Base-by-base conservation (phyloP, 2,888 invertebrate genomes). In the Macropis europaea region DNA sequence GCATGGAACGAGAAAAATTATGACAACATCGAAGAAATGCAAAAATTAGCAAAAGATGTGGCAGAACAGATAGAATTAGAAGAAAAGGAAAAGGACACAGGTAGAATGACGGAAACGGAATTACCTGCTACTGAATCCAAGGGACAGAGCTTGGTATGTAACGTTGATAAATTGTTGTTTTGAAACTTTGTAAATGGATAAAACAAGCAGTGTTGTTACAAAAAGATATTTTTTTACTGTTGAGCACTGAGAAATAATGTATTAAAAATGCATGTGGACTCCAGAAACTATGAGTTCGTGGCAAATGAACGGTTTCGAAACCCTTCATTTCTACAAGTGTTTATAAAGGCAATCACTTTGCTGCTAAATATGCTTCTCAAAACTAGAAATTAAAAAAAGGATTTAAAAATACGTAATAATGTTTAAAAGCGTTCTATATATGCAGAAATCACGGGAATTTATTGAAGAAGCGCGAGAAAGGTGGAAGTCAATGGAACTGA, bases 401-500 rank as follows among this genome's bases (percentile, higher is more conserved):
- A n/a, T n/a, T n/a, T n/a, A n/a, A n/a, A n/a, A n/a, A n/a, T n/a
- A n/a, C n/a, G n/a, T n/a, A n/a, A n/a, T n/a, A n/a, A n/a, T n/a
- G n/a, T n/a, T n/a, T n/a, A n/a, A n/a, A n/a, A n/a, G n/a, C n/a
- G n/a, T n/a, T n/a, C 11, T 34, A 42, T n/a, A 73, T 67, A 43
- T 2, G 11, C 50, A 71, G 60, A 72, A 40, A 40, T 59, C 68
- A 77, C 56, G 68, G 75, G 64, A 88, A 75, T 79, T 86, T 73
- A 90, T 19, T 90, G 92, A 53, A 90, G 89, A 81, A 82, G 88
- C 90, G 3, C 87, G 91, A 83, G 92, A 92, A 77, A 92, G 92
- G 79, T 94, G 94, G 92, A 92, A 93, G 78, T 91, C 91, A 71
- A 92, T 94, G 76, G 93, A 95, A 83, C 91, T 94, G 50, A 92